These are phyloP conservation scores for Lasiurus cinereus DNA, from an alignment of 2,113 vertebrate species.

Conservation along the genomic window DNA sequence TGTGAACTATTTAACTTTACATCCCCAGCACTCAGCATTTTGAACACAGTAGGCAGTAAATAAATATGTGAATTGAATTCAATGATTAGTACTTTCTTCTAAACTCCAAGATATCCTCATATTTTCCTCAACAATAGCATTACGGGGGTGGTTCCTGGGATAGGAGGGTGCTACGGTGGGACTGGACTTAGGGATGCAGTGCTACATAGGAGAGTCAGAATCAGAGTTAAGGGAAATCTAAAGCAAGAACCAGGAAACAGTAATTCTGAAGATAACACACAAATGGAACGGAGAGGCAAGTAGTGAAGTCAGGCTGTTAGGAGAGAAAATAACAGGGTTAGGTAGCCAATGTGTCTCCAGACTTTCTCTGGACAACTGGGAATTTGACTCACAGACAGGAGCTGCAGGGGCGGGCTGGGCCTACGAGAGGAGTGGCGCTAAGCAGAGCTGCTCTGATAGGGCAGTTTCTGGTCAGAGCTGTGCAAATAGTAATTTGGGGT, in stretches of 20 bases:
- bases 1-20: not conserved
- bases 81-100: slow-evolving; percentile 25
- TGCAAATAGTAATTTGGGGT: not conserved
- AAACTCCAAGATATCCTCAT: not conserved
- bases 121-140: not conserved
- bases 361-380: not conserved
- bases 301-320: not conserved
- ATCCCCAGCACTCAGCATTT: not conserved
- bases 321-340: slow-evolving; percentile 4
- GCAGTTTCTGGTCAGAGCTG: not conserved
- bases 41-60: not conserved
- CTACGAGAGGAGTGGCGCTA: not conserved
- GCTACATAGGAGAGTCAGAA: not conserved
- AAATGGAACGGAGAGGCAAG: slow-evolving; percentile 4
- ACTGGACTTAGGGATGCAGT: not conserved
- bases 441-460: not conserved
- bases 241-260: not conserved
- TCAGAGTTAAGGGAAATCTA: slow-evolving; percentile 5
- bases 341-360: not conserved
- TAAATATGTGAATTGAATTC: not conserved
- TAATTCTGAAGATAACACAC: not conserved
- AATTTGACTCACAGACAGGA: not conserved
- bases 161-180: not conserved
- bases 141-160: not conserved
- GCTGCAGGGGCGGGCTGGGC: not conserved